These are phyloP conservation scores for Gouania willdenowi DNA, from an alignment of 2,797 vertebrate species.

Conservation along the genomic window DNA sequence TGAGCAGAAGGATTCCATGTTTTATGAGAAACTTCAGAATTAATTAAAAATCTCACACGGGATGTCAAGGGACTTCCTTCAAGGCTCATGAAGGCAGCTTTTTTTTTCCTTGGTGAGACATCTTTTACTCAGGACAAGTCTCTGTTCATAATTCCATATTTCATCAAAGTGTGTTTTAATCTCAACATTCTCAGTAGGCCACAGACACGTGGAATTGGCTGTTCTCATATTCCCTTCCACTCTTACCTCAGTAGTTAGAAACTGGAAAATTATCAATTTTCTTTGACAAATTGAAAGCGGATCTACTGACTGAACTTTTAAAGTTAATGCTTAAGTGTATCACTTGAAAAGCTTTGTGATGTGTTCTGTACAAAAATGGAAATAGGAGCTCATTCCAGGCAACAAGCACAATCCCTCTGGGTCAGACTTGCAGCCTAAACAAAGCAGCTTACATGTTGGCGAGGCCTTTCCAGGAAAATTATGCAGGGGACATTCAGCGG, in stretches of 20 bases:
- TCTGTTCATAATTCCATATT: slow-evolving; percentile 71
- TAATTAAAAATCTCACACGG: slow-evolving; percentile 73
- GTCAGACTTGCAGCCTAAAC: slow-evolving; percentile 32
- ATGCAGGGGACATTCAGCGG: slow-evolving; percentile 24
- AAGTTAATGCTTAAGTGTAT: neutral
- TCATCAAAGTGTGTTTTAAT: slow-evolving; percentile 75
- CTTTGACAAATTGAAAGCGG: slow-evolving; percentile 9
- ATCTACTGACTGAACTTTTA: slow-evolving; percentile 27
- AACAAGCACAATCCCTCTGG: slow-evolving; percentile 10
- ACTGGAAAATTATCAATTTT: slow-evolving; percentile 32
- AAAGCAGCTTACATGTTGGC: slow-evolving; percentile 20
- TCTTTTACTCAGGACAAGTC: slow-evolving; percentile 57
- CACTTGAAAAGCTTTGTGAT: neutral
- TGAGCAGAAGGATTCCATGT: slow-evolving; percentile 44
- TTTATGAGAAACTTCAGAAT: slow-evolving; percentile 63
- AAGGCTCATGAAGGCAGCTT: slow-evolving; percentile 58
- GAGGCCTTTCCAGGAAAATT: slow-evolving; percentile 17
- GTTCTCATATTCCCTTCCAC: slow-evolving; percentile 36
- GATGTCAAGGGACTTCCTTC: slow-evolving; percentile 70
- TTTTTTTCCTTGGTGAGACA: slow-evolving; percentile 48
- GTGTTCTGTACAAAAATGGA: neutral
- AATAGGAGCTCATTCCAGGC: neutral
- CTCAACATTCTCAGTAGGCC: slow-evolving; percentile 51
- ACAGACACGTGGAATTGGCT: slow-evolving; percentile 50
- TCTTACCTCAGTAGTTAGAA: slow-evolving; percentile 39